Base-by-base conservation (phyloP, 2,797 vertebrate species). In the Odontamblyopus lacepedii region DNA sequence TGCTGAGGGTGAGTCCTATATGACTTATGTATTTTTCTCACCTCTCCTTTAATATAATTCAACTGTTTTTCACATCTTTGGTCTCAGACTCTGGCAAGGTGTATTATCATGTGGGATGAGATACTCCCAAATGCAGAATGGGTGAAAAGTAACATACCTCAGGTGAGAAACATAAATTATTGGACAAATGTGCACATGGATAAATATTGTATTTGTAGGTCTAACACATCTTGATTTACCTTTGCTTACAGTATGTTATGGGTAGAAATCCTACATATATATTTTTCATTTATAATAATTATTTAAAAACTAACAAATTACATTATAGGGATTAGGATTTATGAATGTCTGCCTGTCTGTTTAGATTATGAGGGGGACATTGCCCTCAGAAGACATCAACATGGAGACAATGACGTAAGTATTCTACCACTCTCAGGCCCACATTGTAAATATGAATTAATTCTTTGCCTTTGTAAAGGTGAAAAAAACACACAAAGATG, bases 31-130 rank as follows among this genome's bases (percentile, higher is more conserved):
- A 50, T 68, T 67, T 64, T 72, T 12, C 55, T 56, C 78, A 79
- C 65, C 13, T 82, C 73, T 75, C 41, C 11, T 67, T 53, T 48
- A 48, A 69, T 79, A 68, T 67, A 38, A 62, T 7, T 44, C 59
- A 0, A 57, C 19, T 73, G 1, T 29, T 69, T 41, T 67, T 6
- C 51, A 8, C 78, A 18, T 69, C 57, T 67, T 32, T 69, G 16
- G 71, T 74, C 71, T 70, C 80, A 99, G 98, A 98, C 97, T 59
- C 92, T 99, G 70, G 97, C 98, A 76, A 95, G 97, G 57, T 98
- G 97, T 85, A 94, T 99, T 78, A 99, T 99, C 91, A 92, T 99
- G 92, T 99, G 98, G 98, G 97, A 99, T 88, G 97, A 98, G 87
- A 99, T 99, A 88, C 88, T 98, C 73, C 98, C 98, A 50, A 95